Evolutionary conservation across 2,888 invertebrate species (phyloP).

Genomic region (Lymantria monacha): DNA sequence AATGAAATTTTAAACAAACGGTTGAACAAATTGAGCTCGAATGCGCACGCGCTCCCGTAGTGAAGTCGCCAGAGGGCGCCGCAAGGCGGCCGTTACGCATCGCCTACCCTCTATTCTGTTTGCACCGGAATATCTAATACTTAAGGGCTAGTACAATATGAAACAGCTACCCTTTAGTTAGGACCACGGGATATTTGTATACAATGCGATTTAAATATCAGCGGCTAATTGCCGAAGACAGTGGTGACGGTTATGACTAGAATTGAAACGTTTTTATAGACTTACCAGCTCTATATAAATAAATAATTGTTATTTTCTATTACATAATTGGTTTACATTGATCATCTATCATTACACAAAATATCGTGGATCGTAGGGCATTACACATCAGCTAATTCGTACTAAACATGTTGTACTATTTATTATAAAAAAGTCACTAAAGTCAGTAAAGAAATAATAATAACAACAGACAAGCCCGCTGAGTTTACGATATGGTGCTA

Average conservation of each 20-base stretch:
- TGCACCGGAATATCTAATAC: slow-evolving; percentile 2
- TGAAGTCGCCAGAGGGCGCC: slow-evolving; percentile 38
- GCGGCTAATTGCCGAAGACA: slow-evolving; percentile 18
- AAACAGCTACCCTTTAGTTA: neutral
- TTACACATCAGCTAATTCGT: no score
- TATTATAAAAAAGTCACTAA: no score
- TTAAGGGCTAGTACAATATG: slow-evolving; percentile 2
- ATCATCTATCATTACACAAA: no score
- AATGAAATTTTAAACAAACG: slow-evolving; percentile 32
- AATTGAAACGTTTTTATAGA: neutral
- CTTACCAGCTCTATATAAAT: no score
- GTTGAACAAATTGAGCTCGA: slow-evolving; percentile 28
- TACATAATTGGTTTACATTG: no score
- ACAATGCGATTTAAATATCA: slow-evolving; percentile 12
- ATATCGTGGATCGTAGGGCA: no score
- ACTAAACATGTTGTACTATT: no score
- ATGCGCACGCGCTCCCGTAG: slow-evolving; percentile 34
- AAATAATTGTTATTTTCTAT: no score
- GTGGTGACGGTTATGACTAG: slow-evolving; percentile 9
- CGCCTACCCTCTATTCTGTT: slow-evolving; percentile 1
- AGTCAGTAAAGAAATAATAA: no score
- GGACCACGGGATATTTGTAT: slow-evolving; percentile 15
- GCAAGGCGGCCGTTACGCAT: slow-evolving; percentile 25
- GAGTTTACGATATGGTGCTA: no score
- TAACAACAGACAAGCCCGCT: no score